Evolutionary conservation across 2,113 vertebrate genomes (phyloP), one percentile per base, ranked within the genome.

Genomic region (Anarrhichthys ocellatus): DNA sequence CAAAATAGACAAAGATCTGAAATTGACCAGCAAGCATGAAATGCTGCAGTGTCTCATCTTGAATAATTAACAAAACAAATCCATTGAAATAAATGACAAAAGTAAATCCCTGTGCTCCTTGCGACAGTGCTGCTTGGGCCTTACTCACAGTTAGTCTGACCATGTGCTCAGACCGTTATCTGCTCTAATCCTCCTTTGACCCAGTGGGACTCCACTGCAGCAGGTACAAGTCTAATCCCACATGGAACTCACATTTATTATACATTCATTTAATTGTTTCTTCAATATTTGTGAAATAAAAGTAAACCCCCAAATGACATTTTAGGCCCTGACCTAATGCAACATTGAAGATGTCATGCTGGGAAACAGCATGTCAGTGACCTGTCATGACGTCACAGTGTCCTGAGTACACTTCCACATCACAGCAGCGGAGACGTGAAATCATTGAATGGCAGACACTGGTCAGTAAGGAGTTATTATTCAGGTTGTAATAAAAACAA

Each of bases 101-200:
- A 14, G 15, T 46, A 2, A 46, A 5, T 4, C 44, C 46, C 46
- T 40, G 38, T 9, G 38, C 9, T 9, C 38, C 38, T 38, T 40
- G 38, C 2, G 9, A 38, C 36, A 34, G 4, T 7, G 13, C 22
- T 17, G 42, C 14, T 38, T 17, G 48, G 15, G 59, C 44, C 24
- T 3, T 44, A 14, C 17, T 62, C 36, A 18, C 11, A 56, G 36
- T 62, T 2, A 86, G 50, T 24, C 27, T 0, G 61, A 29, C 87
- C 90, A 83, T 85, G 83, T 82, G 88, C 10, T 74, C 52, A 68
- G 62, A 5, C 3, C 44, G 0, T 93, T 76, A 86, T 88, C 86
- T 83, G 84, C 36, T 54, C 24, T 93, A 94, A 93, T 93, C 92
- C 92, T 59, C 20, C 17, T 69, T 29, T 88, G 87, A 80, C 86